phyloP scores from a whole-genome alignment of 2,888 invertebrate genomes.

The Cataglyphis livida region DNA sequence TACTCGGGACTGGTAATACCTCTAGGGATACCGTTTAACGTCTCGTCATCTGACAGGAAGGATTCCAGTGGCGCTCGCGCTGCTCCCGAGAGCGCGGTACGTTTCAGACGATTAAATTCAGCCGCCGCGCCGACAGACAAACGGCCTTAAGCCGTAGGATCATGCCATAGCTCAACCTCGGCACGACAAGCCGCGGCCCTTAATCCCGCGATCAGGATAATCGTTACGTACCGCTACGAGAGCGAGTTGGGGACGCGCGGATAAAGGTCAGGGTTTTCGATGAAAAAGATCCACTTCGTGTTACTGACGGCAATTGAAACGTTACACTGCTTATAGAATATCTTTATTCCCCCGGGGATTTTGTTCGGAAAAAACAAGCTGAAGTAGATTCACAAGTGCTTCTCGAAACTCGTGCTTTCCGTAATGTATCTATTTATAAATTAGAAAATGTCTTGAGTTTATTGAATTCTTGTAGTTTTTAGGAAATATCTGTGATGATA shows the following conservation, averaged over 20 bases:
- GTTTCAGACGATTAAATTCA: conserved; percentile 78
- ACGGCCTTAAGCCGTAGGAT: conserved; percentile 73
- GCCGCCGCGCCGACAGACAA: conserved; percentile 75
- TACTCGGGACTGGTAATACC: conserved; percentile 68
- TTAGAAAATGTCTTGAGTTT: background rate
- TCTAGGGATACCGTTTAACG: conserved; percentile 72
- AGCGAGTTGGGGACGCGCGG: conserved; percentile 21
- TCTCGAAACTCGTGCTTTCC: background rate
- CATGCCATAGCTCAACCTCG: conserved; percentile 71
- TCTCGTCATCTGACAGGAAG: conserved; percentile 73
- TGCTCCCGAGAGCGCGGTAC: conserved; percentile 63
- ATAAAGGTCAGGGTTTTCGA: conserved; percentile 41
- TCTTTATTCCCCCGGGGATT: conserved; percentile 1
- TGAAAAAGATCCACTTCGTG: conserved; percentile 5
- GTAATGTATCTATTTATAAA: background rate
- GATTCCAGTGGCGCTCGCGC: conserved; percentile 68
- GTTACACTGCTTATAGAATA: background rate
- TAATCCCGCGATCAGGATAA: conserved; percentile 73
- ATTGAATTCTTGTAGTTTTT: background rate
- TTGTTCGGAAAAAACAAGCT: background rate
- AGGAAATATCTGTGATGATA: background rate
- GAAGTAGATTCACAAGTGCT: background rate
- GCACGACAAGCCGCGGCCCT: conserved; percentile 70
- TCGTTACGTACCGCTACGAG: conserved; percentile 55
- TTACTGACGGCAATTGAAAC: background rate